These are phyloP conservation scores for Mactromeris polynyma DNA, from an alignment of 2,888 invertebrate genomes.

Conservation along the genomic window DNA sequence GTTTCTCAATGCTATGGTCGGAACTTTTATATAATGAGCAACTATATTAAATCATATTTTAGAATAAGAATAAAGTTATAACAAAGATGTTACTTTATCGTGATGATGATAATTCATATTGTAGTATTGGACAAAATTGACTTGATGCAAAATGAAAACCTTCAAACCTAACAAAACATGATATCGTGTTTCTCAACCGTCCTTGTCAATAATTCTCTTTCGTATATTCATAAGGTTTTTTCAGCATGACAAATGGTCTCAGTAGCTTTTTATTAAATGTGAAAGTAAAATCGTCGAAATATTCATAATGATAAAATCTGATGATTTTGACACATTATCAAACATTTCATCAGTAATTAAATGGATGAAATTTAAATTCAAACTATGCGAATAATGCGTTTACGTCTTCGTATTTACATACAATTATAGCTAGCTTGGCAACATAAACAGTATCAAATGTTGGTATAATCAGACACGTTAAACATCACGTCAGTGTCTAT, in stretches of 20 bases:
- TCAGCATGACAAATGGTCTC: background rate
- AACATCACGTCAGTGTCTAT: conserved; percentile 1
- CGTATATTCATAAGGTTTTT: background rate
- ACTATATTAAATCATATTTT: background rate
- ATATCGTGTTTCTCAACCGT: background rate
- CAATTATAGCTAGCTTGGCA: conserved; percentile 12
- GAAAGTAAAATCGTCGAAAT: conserved; percentile 17
- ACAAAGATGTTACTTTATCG: background rate
- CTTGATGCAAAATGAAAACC: background rate
- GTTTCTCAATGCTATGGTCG: background rate
- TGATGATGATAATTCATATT: too few species aligned
- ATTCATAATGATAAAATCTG: conserved; percentile 10
- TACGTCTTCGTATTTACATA: conserved; percentile 8
- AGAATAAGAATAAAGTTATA: background rate
- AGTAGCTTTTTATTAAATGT: background rate
- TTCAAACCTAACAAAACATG: background rate
- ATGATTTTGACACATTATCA: conserved; percentile 9
- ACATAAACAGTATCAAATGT: conserved; percentile 21
- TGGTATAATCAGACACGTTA: conserved; percentile 14
- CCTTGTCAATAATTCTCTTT: background rate
- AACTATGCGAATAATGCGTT: conserved; percentile 16
- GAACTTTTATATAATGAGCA: background rate
- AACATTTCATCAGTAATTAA: conserved; percentile 14
- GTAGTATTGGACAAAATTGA: background rate
- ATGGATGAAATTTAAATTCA: conserved; percentile 17